Percentiles rank a stretch among this genome's conserved stretches.
phyloP scores from a whole-genome alignment of 2,888 invertebrate species.

The Cryptus armator region DNA sequence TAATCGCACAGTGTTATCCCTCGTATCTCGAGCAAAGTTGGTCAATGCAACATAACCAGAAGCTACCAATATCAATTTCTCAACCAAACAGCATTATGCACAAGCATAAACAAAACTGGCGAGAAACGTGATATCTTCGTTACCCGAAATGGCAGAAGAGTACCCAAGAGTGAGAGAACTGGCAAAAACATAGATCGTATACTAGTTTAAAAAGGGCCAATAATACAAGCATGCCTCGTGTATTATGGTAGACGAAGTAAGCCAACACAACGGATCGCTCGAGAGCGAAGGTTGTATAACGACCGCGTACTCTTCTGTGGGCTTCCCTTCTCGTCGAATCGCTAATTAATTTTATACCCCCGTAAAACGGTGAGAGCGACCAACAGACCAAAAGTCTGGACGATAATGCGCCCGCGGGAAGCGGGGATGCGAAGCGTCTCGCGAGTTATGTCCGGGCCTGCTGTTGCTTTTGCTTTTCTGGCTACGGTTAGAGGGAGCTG shows the following conservation, averaged over 20 bases:
- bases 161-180: constrained; percentile 2
- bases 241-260: constrained; percentile 54
- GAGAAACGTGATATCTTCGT: constrained; percentile 18
- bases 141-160: neutral
- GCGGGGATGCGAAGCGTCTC: constrained; percentile 45
- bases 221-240: constrained; percentile 42
- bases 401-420: constrained; percentile 66
- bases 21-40: neutral
- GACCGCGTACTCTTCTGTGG: constrained; percentile 53
- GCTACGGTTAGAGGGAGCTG: constrained; percentile 19
- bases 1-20: neutral
- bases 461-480: constrained; percentile 35
- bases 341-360: constrained; percentile 80
- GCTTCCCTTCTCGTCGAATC: constrained; percentile 66
- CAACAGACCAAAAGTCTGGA: constrained; percentile 48
- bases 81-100: too few relatives aligned
- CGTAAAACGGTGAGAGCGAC: constrained; percentile 71
- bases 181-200: constrained; percentile 61
- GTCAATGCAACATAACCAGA: too few relatives aligned
- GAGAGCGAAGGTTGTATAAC: constrained; percentile 71
- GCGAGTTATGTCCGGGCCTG: constrained; percentile 59
- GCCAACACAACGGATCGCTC: constrained; percentile 56
- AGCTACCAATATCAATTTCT: too few relatives aligned
- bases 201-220: constrained; percentile 43
- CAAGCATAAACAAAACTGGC: neutral